Base-by-base conservation (phyloP, 2,113 vertebrate genomes). In the Apodemus sylvaticus region DNA sequence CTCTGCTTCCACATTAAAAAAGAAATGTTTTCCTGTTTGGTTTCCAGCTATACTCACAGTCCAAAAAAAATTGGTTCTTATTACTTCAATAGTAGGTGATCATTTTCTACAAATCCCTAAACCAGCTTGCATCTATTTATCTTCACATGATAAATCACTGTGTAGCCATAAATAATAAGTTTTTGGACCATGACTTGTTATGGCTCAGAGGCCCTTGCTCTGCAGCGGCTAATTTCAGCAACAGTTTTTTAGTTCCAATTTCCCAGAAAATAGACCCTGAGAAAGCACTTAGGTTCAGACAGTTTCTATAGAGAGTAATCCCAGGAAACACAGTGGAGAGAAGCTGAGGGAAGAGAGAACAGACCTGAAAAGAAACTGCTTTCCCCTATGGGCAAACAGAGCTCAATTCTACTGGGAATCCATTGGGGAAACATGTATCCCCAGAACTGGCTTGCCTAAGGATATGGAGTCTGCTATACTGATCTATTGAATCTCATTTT, bases 11-110 rank as follows among this genome's bases (percentile, higher is more conserved):
- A 70, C 76, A 58, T 34, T 93, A 93, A 48, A 16, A 74, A 74
- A 34, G 34, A 16, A 77, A 62, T 48, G 36, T 77, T 36, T 74
- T 36, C 77, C 91, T 77, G n/a, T 91, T 90, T 91, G 55, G 13
- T 79, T 96, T 86, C 31, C 42, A 90, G 76, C 53, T 86, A 76
- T 26, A 94, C n/a, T 70, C 51, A 85, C 36, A 92, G 64, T 86
- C 71, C 42, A 77, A 9, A 93, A 96, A 7, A 93, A 96, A 96
- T 10, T 93, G 48, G 87, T 94, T 88, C 79, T 89, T 94, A 81
- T 53, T 90, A 68, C 81, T 93, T 66, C 39, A 94, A 29, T 78
- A 94, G 86, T 70, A 48, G 83, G 45, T 86, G 45, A 9, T 93
- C 39, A 66, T 89, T 95, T 97, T 92, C 70, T 83, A 17, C 60